Conservation (phyloP, 2,888 invertebrate species). For the Tortrix viridana region DNA sequence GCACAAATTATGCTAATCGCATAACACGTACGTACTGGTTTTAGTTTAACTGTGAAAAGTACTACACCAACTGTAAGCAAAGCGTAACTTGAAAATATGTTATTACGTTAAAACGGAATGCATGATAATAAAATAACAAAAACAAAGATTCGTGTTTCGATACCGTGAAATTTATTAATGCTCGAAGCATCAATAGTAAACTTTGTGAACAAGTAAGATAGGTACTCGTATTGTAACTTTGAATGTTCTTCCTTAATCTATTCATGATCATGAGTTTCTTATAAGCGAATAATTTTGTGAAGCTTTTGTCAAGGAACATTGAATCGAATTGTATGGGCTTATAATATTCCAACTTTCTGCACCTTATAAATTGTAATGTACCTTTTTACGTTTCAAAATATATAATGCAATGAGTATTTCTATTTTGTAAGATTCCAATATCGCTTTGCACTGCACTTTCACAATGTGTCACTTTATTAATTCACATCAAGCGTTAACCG, state of each 20-base stretch:
- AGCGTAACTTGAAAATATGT: too few species aligned
- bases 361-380: constrained; percentile 17
- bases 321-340: constrained; percentile 1
- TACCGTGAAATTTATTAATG: constrained; percentile 32
- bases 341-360: constrained; percentile 31
- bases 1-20: constrained; percentile 54
- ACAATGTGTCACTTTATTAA: constrained; percentile 49
- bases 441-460: constrained; percentile 55
- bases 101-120: not conserved
- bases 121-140: not conserved
- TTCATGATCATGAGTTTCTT: not conserved
- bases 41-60: constrained; percentile 4
- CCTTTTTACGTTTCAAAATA: constrained; percentile 5
- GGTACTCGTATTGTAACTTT: constrained; percentile 8
- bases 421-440: constrained; percentile 31
- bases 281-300: not conserved
- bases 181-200: constrained; percentile 25
- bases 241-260: constrained; percentile 3
- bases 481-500: constrained; percentile 36
- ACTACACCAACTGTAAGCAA: not conserved
- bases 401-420: not conserved
- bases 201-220: constrained; percentile 26
- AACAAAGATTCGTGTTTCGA: not conserved
- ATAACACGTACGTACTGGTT: constrained; percentile 48
- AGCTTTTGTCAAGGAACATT: too few species aligned